Percentiles rank a stretch among this genome's conserved stretches.
Conservation (phyloP, 2,888 invertebrate genomes). For the Leucophenga maculata region DNA sequence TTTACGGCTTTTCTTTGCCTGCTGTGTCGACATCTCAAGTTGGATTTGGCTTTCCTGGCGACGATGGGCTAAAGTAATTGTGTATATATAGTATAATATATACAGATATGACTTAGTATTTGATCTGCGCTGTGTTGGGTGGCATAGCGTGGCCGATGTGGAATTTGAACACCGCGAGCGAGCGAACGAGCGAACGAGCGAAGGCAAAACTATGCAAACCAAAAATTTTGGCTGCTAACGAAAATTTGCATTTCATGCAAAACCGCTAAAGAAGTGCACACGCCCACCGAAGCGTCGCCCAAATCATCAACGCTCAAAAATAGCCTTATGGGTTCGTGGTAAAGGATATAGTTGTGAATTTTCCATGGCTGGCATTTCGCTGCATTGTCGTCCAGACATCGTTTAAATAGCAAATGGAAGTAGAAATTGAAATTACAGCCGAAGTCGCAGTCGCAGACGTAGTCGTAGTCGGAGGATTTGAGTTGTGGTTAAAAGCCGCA, state of each 20-base stretch:
- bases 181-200: too few relatives aligned
- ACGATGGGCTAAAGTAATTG: not conserved
- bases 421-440: conserved; percentile 6
- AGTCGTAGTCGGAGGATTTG: conserved; percentile 16
- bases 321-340: too few relatives aligned
- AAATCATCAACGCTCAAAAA: not conserved
- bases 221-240: not conserved
- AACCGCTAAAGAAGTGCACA: conserved; percentile 26
- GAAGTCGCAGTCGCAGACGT: not conserved
- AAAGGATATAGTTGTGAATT: too few relatives aligned
- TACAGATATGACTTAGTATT: not conserved
- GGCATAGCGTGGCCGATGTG: not conserved
- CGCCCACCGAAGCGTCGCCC: not conserved
- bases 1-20: conserved; percentile 51
- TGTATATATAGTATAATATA: too few relatives aligned
- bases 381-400: not conserved
- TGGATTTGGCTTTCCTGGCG: not conserved
- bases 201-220: not conserved
- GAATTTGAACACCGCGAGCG: not conserved
- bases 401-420: conserved; percentile 35
- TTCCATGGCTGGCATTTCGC: not conserved
- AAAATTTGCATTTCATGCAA: conserved; percentile 30
- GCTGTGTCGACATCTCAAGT: not conserved
- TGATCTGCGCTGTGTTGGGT: too few relatives aligned
- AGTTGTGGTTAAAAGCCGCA: conserved; percentile 63